Evolutionary conservation across 1,140 invertebrate species (phyloP).

Genomic region (Cydia fagiglandana): DNA sequence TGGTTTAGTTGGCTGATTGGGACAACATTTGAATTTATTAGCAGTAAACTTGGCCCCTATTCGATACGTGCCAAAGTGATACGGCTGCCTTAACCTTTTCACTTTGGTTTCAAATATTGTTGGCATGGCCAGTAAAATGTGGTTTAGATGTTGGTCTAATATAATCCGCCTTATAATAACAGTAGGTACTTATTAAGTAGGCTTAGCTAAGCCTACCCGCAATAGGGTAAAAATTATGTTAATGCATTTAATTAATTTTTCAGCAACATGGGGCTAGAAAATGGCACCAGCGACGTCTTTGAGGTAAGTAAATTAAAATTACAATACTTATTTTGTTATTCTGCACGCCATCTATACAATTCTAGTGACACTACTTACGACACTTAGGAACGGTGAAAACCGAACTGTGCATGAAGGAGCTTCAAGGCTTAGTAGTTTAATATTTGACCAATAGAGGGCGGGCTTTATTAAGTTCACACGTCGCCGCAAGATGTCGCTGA

Average conservation of each 20-base stretch:
- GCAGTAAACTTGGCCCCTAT: neutral
- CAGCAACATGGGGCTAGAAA: conserved; percentile 42
- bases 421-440: neutral
- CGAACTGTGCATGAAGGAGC: neutral
- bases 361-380: neutral
- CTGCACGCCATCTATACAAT: conserved; percentile 7
- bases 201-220: too few relatives aligned
- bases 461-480: neutral
- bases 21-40: neutral
- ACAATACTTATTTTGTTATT: neutral
- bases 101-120: neutral
- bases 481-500: neutral
- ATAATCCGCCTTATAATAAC: too few relatives aligned
- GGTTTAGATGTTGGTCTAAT: too few relatives aligned
- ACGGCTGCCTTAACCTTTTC: conserved; percentile 1
- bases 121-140: neutral
- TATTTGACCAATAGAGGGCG: conserved; percentile 26
- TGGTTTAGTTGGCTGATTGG: conserved; percentile 1
- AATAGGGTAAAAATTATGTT: too few relatives aligned
- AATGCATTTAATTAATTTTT: conserved; percentile 13
- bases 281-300: conserved; percentile 36
- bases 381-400: neutral
- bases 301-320: conserved; percentile 55
- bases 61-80: neutral
- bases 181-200: too few relatives aligned